phyloP scores from a whole-genome alignment of 2,113 vertebrate species.

The Accipiter cooperii region DNA sequence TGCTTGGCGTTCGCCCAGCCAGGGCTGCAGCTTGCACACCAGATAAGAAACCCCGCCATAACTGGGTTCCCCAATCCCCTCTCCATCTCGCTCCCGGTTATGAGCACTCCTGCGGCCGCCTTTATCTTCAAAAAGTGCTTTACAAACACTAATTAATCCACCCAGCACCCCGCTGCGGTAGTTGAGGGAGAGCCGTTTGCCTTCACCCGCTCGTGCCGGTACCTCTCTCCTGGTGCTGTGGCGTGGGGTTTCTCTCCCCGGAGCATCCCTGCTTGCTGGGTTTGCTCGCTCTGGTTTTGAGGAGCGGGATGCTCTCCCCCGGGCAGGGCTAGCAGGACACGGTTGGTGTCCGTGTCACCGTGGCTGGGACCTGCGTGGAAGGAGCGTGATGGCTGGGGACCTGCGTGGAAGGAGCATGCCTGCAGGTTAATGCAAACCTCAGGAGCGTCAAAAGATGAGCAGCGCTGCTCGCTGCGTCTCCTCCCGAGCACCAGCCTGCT shows the following conservation, averaged over 20 bases:
- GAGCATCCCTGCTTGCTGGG: not conserved
- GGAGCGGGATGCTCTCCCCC: not conserved
- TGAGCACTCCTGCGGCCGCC: not conserved
- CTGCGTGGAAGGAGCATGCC: not conserved
- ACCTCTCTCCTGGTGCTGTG: not conserved
- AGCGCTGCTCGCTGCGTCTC: not conserved
- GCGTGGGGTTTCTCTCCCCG: rapidly evolving
- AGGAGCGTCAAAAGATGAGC: not conserved
- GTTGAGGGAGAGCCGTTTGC: not conserved
- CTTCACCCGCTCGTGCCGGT: not conserved
- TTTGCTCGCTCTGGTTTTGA: not conserved
- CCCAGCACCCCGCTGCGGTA: not conserved
- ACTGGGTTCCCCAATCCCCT: not conserved
- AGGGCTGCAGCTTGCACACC: not conserved
- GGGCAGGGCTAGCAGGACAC: not conserved
- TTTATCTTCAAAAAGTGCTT: slow-evolving; percentile 57
- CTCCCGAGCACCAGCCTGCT: not conserved
- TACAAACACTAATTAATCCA: slow-evolving; percentile 45
- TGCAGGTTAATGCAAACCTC: not conserved
- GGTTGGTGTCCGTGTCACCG: not conserved
- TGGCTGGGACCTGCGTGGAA: not conserved
- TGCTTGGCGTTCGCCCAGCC: not conserved
- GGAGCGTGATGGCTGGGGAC: not conserved
- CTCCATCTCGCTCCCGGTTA: not conserved
- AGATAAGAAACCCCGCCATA: not conserved